Evolutionary conservation across 2,113 vertebrate species (phyloP), one percentile per base, ranked within the genome.

Genomic region (Zosterops hypoxanthus): DNA sequence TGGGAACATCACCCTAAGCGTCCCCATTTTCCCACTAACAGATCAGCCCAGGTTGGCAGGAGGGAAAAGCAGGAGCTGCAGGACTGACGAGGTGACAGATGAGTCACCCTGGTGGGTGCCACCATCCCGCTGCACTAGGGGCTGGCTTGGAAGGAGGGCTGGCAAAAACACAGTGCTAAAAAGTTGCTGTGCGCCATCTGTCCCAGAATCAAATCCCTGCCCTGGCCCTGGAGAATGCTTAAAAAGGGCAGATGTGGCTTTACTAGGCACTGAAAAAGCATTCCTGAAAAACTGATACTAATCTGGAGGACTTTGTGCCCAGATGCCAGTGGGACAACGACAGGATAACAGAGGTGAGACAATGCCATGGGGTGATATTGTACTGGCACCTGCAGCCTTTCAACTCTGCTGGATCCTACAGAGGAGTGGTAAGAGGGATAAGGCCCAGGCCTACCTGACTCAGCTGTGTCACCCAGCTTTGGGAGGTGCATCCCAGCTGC

Each of bases 351-450:
- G 21, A 44, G 80, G 29, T 12, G 18, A 33, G 28, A 16, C 39
- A 52, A 15, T 0, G 12, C 31, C 2, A 5, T 0, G 18, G 34
- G 33, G 16, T 2, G 34, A 5, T 13, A 50, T 0, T 25, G 20
- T 50, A n/a, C 26, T 17, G 88, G 6, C 7, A 29, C 3, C 82
- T 31, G 23, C 56, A 66, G 76, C 68, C 34, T n/a, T 23, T 20
- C 44, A 16, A 1, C 75, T 33, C 25, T 0, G 1, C 36, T 1
- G 64, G 25, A 46, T 21, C 69, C 78, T 26, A 3, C 0, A 1
- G 42, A 73, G 59, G 23, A 81, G 41, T 19, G 71, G 18, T 0
- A 18, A 56, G 42, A 57, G 71, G 53, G 53, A 4, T 0, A 14
- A 44, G 1, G 4, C 31, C 28, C 21, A 42, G 36, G 65, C 28